phyloP scores from a whole-genome alignment of 2,797 vertebrate species.

The Champsocephalus gunnari region DNA sequence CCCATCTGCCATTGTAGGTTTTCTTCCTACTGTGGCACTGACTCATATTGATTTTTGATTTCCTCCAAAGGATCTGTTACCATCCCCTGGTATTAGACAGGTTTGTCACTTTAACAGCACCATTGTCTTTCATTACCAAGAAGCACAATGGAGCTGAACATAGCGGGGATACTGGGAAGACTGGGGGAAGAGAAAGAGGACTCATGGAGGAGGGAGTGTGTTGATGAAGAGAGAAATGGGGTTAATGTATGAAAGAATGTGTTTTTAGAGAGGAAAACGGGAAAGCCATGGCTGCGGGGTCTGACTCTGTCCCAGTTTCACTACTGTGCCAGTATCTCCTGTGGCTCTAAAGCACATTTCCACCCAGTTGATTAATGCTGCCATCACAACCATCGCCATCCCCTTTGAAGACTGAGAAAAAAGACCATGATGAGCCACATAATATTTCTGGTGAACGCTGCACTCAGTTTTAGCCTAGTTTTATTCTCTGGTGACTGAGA shows the following conservation, averaged over 20 bases:
- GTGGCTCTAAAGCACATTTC: constrained; percentile 73
- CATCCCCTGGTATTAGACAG: constrained; percentile 22
- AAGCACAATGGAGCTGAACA: constrained; percentile 18
- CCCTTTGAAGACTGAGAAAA: constrained; percentile 66
- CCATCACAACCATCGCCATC: constrained; percentile 68
- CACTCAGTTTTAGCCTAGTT: constrained; percentile 60
- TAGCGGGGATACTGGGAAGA: constrained; percentile 29
- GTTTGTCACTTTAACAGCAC: constrained; percentile 31
- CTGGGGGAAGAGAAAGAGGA: constrained; percentile 22
- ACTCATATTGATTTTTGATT: constrained; percentile 13
- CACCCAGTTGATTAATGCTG: constrained; percentile 79
- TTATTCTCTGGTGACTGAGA: constrained; percentile 49
- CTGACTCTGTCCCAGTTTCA: constrained; percentile 81
- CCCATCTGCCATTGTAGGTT: background rate
- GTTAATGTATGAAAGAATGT: constrained; percentile 79
- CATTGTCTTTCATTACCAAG: constrained; percentile 11
- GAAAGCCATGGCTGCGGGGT: constrained; percentile 75
- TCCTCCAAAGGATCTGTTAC: constrained; percentile 14
- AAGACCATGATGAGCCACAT: constrained; percentile 57
- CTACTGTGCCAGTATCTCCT: constrained; percentile 72
- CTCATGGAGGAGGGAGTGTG: constrained; percentile 32
- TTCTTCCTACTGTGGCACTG: background rate
- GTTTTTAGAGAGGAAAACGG: constrained; percentile 65
- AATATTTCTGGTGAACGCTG: constrained; percentile 44
- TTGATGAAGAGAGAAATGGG: constrained; percentile 73